Evolutionary conservation across 1,140 invertebrate genomes (phyloP), one percentile per base, ranked within the genome.

Genomic region (Drosophila melanogaster): DNA sequence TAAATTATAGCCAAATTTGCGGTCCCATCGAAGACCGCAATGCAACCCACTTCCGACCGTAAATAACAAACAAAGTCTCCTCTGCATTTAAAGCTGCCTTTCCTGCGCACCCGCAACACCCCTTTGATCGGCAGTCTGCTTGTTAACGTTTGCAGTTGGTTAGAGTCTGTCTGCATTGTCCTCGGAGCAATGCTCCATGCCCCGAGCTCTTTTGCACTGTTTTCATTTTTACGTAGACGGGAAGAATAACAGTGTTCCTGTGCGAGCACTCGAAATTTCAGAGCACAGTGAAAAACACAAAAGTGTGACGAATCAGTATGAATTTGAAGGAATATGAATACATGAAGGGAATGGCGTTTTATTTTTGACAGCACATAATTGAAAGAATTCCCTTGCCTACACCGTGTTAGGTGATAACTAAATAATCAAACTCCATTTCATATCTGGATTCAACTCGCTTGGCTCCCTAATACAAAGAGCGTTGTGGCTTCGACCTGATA

Each of bases 51-150:
- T 30, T n/a, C 17, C n/a, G 22, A 24, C 41, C n/a, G 17, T 65
- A 81, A 81, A 57, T 77, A 65, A 76, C 55, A 70, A 49, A 77
- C 65, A 80, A 74, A 67, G 51, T 67, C 61, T 53, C 14, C 56
- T 46, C 24, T 62, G 72, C 62, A 77, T 38, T 78, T 44, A 57
- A 77, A 19, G 51, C 46, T 22, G 33, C 57, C 17, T 57, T 49
- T 58, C 38, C 49, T 59, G 62, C 70, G 40, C 43, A 57, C 46
- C 33, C 38, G 19, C 17, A 30, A 60, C 30, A 11, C 22, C 38
- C 43, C 49, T 14, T n/a, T 35, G 4, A 8, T 8, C 14, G n/a
- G 47, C 24, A 49, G 47, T 30, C 47, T 33, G 47, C 47, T 17
- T 2, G 15, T 33, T 50, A 12, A 50, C 47, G 47, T 24, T 19